phyloP scores from a whole-genome alignment of 2,888 invertebrate genomes.

The Drosophila trichaetosa region DNA sequence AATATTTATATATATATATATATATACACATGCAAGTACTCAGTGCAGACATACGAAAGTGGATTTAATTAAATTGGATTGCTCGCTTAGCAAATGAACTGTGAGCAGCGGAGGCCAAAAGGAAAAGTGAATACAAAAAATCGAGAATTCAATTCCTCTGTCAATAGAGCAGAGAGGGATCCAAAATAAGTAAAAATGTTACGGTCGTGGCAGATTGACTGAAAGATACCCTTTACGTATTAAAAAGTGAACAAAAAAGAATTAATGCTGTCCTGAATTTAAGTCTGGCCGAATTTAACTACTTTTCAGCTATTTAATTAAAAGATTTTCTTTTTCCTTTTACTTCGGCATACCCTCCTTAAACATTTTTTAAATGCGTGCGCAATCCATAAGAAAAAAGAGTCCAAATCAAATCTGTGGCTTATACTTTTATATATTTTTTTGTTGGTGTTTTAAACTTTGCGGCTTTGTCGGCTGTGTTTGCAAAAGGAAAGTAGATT shows the following conservation, averaged over 20 bases:
- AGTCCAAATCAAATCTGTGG: conserved; percentile 12
- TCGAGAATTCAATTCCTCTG: conserved; percentile 46
- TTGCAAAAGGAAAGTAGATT: conserved; percentile 10
- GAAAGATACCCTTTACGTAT: background rate
- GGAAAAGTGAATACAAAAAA: conserved; percentile 22
- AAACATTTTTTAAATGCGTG: background rate
- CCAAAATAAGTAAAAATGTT: background rate
- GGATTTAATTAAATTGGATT: conserved; percentile 69
- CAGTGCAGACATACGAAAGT: conserved; percentile 26
- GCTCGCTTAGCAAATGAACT: conserved; percentile 58
- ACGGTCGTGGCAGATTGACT: background rate
- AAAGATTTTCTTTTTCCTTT: background rate
- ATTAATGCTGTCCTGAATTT: background rate
- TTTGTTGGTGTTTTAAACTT: conserved; percentile 8
- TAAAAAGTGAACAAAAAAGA: too few relatives aligned
- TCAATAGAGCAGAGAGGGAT: conserved; percentile 34
- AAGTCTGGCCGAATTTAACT: background rate
- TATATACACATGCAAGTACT: background rate
- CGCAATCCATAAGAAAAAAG: conserved; percentile 5
- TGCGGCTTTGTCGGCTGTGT: conserved; percentile 14
- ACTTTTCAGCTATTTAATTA: background rate
- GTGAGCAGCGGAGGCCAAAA: conserved; percentile 27
- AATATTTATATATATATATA: conserved; percentile 7
- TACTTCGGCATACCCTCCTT: background rate
- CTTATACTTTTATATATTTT: conserved; percentile 27